Base-by-base conservation (phyloP, 2,888 invertebrate species). In the Hydropsyche betteni region DNA sequence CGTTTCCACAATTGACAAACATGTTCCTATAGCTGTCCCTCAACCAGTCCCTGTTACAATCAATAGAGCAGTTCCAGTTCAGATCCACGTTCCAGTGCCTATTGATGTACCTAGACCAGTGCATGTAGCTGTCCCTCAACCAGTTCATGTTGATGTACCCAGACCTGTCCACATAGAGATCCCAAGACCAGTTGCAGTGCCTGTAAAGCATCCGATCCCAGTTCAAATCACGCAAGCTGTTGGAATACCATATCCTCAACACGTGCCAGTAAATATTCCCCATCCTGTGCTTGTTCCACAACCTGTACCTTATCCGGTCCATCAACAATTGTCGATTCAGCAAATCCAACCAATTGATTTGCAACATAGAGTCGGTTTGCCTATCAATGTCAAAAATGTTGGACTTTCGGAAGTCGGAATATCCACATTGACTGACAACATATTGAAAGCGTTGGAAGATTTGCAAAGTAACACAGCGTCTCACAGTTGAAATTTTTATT, bases 101-200 rank as follows among this genome's bases (percentile, higher is more conserved):
- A 85, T 85, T 7, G 82, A 85, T 72, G 83, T 83, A 3, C 84
- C 86, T 0, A 83, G 85, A 61, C 85, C 85, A 0, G 83, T 84
- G 0, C 83, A 82, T 0, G 83, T 85, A 1, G 68, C 81, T 0
- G 82, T 88, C 0, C 87, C 88, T 0, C 87, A 87, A 34, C 87
- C 88, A 5, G 83, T 88, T 10, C 82, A 87, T 0, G 84, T 86
- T 24, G 80, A 84, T 2, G 84, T 88, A 7, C 84, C 84, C 0
- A 81, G 88, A 58, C 86, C 88, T 0, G 80, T 86, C 0, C 86
- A 87, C 0, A 84, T 88, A 1, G 85, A 87, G 2, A 84, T 89
- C 0, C 88, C 89, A 68, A 84, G 89, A 76, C 89, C 90, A 0
- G 87, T 87, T 75, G 87, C 89, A 3, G 89, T 88, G 38, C 86